These are phyloP conservation scores for Vombatus ursinus DNA, from an alignment of 2,113 vertebrate genomes.

Conservation along the genomic window DNA sequence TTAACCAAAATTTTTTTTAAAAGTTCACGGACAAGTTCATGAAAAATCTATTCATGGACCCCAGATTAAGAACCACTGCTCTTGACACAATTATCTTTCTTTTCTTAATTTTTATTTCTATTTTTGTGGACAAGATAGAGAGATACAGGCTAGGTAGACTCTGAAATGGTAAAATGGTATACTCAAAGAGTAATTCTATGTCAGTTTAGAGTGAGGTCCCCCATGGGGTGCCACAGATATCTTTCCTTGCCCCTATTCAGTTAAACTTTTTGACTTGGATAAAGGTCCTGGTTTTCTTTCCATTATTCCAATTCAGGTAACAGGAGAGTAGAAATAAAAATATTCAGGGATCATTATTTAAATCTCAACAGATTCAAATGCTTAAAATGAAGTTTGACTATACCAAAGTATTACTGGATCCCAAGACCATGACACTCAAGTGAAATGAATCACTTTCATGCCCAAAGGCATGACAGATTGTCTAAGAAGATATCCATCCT, in stretches of 20 bases:
- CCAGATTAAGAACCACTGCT: background rate
- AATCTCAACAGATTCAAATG: background rate
- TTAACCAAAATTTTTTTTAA: background rate
- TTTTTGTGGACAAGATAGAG: background rate
- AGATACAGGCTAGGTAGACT: background rate
- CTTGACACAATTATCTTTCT: background rate
- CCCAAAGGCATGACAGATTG: slow-evolving; percentile 13
- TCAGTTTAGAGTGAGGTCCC: background rate
- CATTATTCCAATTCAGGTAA: background rate
- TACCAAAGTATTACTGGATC: background rate
- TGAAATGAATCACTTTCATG: slow-evolving; percentile 4
- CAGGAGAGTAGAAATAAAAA: background rate
- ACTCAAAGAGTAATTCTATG: background rate
- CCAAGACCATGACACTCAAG: background rate
- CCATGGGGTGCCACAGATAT: background rate
- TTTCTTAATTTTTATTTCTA: background rate
- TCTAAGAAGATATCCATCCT: slow-evolving; percentile 40
- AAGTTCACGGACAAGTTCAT: background rate
- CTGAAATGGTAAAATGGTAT: background rate
- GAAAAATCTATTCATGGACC: background rate
- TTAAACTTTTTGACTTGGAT: background rate
- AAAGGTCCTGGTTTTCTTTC: background rate
- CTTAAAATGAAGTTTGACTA: background rate
- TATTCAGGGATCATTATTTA: background rate
- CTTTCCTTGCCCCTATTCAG: background rate